Evolutionary conservation across 2,113 vertebrate genomes (phyloP), one percentile per base, ranked within the genome.

Genomic region (Furnarius figulus): DNA sequence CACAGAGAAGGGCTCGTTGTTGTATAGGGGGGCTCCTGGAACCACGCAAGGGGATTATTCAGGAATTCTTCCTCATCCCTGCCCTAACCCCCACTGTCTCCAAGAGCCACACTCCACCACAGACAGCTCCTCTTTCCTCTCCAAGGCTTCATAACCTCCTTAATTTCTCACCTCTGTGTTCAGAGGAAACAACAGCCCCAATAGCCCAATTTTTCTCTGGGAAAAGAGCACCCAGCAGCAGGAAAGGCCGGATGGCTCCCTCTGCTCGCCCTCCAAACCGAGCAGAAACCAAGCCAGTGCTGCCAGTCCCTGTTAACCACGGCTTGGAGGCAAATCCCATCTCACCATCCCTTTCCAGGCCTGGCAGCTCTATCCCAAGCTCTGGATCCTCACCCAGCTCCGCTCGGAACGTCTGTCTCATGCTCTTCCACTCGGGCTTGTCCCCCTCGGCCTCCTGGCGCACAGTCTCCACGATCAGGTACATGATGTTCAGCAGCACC

Each of bases 401-500:
- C 8, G 98, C 97, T 96, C 98, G 97, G 97, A 99, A 99, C 61
- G 99, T 99, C 93, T 99, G 99, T 22, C 98, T 98, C 95, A 98
- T 98, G 9, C 98, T 96, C 96, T 97, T 99, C 99, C 99, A 99
- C 85, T 99, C 99, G 0, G 98, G 97, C 59, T 97, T 98, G 93
- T 99, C 99, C 1, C 98, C 97, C 53, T 99, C 99, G 3, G 98
- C 98, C 31, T 99, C 99, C 95, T 99, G 99, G 55, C 99, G 98
- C 78, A 99, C 98, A 0, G 99, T 99, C 97, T 99, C 99, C 97
- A 99, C 98, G 10, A 99, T 99, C 97, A 99, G 97, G 97, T 99
- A 99, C 99, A 99, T 99, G 94, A 99, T 99, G 97, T 99, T 99
- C 70, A 99, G 98, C 94, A 99, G 97, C 79, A 99, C 99, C 97